phyloP scores from a whole-genome alignment of 1,140 invertebrate species.

The Pachyrhynchus sulphureomaculatus region DNA sequence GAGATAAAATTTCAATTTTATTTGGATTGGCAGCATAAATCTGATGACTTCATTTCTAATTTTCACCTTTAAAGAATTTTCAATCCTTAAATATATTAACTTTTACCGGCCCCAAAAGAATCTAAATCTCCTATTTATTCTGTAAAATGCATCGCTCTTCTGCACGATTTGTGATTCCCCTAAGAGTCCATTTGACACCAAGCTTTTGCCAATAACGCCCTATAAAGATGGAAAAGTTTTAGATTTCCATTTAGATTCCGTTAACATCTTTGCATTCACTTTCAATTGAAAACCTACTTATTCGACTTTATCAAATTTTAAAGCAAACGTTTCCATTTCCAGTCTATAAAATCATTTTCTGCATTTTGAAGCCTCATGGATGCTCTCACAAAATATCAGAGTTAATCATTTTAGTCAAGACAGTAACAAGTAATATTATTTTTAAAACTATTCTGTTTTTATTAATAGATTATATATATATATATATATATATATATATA shows the following conservation, averaged over 20 bases:
- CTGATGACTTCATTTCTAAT: not conserved
- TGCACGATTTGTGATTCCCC: slow-evolving; percentile 14
- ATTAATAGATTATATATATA: no score
- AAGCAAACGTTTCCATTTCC: not conserved
- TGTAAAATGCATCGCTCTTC: slow-evolving; percentile 5
- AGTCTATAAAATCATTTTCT: slow-evolving; percentile 3
- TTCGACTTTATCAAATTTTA: slow-evolving; percentile 1
- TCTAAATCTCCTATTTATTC: slow-evolving; percentile 3
- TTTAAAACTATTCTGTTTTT: no score
- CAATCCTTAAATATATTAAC: not conserved
- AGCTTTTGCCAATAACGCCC: slow-evolving; percentile 2
- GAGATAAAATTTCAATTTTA: no score
- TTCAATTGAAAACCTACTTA: slow-evolving; percentile 8
- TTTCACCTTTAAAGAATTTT: not conserved
- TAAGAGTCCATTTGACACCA: slow-evolving; percentile 13
- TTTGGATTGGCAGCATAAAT: no score
- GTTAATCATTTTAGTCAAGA: no score
- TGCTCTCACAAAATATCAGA: no score
- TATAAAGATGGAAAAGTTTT: not conserved
- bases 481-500: no score
- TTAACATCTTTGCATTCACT: slow-evolving; percentile 11
- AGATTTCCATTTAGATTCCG: slow-evolving; percentile 16
- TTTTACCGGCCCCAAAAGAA: not conserved
- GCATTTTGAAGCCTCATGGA: not conserved
- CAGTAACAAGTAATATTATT: no score